phyloP scores from a whole-genome alignment of 2,797 vertebrate species.

The Dromococcyx pavoninus region DNA sequence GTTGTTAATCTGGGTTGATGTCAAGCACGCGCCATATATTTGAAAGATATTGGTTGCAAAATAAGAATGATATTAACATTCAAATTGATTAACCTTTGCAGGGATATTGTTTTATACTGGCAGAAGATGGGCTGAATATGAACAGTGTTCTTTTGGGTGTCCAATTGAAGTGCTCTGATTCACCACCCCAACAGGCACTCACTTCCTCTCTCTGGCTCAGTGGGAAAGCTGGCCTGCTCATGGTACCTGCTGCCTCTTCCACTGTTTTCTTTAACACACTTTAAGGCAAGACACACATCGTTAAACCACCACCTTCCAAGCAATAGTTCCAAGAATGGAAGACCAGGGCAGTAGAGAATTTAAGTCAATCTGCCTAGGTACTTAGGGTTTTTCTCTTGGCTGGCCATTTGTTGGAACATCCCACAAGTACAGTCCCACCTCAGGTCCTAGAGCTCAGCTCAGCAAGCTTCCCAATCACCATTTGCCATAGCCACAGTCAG shows the following conservation, averaged over 20 bases:
- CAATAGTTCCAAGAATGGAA: not conserved
- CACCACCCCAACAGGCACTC: not conserved
- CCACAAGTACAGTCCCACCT: not conserved
- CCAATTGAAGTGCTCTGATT: not conserved
- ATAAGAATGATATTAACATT: conserved; percentile 54
- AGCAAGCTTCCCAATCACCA: not conserved
- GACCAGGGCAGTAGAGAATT: not conserved
- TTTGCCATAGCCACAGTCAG: not conserved
- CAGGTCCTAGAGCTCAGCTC: not conserved
- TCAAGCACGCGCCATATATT: not conserved
- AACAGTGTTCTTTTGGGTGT: not conserved
- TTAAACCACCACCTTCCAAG: not conserved
- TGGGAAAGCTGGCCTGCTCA: not conserved
- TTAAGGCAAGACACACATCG: not conserved
- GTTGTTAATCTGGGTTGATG: conserved; percentile 27
- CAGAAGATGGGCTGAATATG: not conserved
- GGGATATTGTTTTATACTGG: not conserved
- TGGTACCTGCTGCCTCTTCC: not conserved
- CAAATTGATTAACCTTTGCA: conserved; percentile 60
- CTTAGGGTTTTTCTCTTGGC: not conserved
- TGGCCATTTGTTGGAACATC: fast-evolving
- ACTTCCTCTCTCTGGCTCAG: not conserved
- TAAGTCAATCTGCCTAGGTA: not conserved
- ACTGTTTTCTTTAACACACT: not conserved
- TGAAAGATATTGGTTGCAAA: conserved; percentile 40